A percentile compares a stretch with the other conserved stretches of the same genome.
phyloP scores from a whole-genome alignment of 2,113 vertebrate genomes.

The Cyanistes caeruleus region DNA sequence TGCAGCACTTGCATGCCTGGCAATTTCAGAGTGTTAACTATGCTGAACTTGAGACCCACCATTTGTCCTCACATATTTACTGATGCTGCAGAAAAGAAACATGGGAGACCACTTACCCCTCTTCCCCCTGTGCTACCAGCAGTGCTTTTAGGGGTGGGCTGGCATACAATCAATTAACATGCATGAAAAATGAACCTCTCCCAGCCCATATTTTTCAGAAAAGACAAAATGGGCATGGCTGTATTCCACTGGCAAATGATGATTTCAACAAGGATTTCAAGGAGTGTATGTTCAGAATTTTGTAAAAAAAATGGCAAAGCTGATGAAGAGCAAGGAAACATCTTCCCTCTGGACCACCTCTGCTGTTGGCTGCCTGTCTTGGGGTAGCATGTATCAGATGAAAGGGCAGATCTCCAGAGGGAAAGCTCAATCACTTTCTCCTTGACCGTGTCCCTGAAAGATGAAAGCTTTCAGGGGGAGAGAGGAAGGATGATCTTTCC shows the following conservation, averaged over 20 bases:
- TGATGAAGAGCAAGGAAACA: accelerated
- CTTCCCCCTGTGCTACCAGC: neutral
- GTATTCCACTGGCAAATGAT: neutral
- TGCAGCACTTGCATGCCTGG: neutral
- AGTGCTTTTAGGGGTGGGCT: neutral
- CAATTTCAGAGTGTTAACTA: neutral
- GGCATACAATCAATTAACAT: neutral
- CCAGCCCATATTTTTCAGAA: neutral
- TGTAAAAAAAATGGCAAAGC: neutral
- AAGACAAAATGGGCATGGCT: neutral
- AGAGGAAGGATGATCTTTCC: neutral
- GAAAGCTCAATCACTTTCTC: neutral
- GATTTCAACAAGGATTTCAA: neutral
- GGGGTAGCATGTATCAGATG: neutral
- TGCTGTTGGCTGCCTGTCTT: neutral
- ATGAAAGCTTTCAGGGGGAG: neutral
- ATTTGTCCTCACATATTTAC: accelerated
- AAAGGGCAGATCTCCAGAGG: neutral
- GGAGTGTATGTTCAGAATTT: neutral
- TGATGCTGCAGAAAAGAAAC: neutral
- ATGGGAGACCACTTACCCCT: neutral
- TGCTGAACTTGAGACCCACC: neutral
- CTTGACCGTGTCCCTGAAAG: neutral
- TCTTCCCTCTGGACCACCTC: neutral
- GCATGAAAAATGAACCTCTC: neutral